A percentile compares a stretch with the other conserved stretches of the same genome.
Conservation (phyloP, 1,140 invertebrate species). For the Zeugodacus cucurbitae region DNA sequence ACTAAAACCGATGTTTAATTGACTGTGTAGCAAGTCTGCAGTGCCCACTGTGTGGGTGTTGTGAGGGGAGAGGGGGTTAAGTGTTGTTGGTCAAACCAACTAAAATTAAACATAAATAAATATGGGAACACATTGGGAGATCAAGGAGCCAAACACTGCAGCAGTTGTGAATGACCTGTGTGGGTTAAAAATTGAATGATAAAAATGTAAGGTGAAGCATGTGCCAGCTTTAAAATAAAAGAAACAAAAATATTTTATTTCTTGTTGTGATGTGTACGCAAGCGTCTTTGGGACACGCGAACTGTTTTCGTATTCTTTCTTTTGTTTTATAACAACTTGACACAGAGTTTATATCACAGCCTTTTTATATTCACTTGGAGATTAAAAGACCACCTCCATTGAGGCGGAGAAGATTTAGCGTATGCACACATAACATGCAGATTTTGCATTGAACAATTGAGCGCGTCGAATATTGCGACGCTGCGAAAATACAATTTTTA, state of each 20-base stretch:
- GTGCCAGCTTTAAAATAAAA: background rate
- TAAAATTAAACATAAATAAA: background rate
- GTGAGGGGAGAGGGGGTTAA: background rate
- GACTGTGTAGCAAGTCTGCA: conserved; percentile 33
- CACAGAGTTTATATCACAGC: conserved; percentile 45
- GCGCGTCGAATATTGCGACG: background rate
- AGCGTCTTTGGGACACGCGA: background rate
- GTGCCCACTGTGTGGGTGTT: background rate
- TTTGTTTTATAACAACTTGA: conserved; percentile 41
- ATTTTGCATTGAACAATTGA: background rate
- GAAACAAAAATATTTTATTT: background rate
- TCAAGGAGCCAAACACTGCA: background rate
- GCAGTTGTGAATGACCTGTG: background rate
- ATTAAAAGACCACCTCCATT: background rate
- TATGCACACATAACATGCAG: conserved; percentile 11
- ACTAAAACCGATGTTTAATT: conserved; percentile 44
- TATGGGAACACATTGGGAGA: background rate
- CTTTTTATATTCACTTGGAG: conserved; percentile 38
- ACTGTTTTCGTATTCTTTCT: background rate
- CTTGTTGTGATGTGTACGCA: background rate
- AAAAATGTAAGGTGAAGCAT: background rate
- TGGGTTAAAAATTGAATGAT: background rate
- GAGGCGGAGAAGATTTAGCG: background rate
- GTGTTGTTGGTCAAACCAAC: background rate
- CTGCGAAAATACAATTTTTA: background rate